Conservation (phyloP, 2,888 invertebrate species). For the Orchestes rusci region DNA sequence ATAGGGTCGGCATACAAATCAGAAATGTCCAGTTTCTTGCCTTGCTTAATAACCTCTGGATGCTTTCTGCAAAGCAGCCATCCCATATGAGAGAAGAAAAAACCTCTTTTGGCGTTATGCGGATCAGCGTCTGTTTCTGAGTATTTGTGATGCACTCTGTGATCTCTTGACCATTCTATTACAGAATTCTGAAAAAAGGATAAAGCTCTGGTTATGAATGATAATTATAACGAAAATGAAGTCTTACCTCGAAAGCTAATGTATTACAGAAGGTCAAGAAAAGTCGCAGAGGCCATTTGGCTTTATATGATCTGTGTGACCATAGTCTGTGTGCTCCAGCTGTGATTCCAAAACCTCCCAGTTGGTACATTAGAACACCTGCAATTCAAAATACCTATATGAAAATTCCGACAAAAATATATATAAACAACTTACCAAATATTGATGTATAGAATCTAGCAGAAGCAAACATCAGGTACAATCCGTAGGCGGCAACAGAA, state of each 20-base stretch:
- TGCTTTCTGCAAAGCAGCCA: conserved; percentile 91
- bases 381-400: conserved; percentile 31
- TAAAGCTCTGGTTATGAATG: too few species aligned
- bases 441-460: conserved; percentile 65
- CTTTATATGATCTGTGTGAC: conserved; percentile 95
- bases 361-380: conserved; percentile 68
- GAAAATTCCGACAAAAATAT: background rate
- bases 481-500: conserved; percentile 65
- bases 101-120: conserved; percentile 85
- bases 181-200: conserved; percentile 55
- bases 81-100: conserved; percentile 94
- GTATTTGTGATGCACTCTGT: conserved; percentile 86
- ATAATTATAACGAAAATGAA: background rate
- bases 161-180: conserved; percentile 72
- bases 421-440: conserved; percentile 56
- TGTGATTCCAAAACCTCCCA: conserved; percentile 86
- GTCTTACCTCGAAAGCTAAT: conserved; percentile 68
- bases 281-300: conserved; percentile 78
- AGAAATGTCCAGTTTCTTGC: conserved; percentile 75
- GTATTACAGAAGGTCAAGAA: conserved; percentile 79
- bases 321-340: conserved; percentile 95
- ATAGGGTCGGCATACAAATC: conserved; percentile 79
- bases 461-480: conserved; percentile 63
- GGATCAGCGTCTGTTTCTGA: conserved; percentile 92
- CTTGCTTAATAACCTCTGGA: conserved; percentile 80